Percentiles rank a stretch among this genome's conserved stretches.
Conservation (phyloP, 2,888 invertebrate genomes). For the Melangyna quadrimaculata region DNA sequence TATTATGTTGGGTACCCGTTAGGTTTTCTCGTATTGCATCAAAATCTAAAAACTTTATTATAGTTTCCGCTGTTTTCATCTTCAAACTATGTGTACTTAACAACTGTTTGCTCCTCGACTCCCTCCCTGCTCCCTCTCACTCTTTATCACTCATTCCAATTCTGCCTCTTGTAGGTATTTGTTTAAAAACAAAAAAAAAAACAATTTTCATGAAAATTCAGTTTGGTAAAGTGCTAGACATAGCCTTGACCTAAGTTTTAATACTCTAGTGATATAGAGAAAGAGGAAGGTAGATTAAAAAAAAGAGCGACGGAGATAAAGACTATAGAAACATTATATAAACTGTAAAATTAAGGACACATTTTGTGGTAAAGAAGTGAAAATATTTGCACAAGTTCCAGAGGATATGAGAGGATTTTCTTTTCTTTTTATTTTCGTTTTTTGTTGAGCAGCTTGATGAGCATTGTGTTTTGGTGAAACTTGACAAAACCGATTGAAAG, state of each 20-base stretch:
- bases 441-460: conserved; percentile 11
- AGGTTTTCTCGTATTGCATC: conserved; percentile 4
- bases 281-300: neutral
- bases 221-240: conserved; percentile 42
- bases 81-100: conserved; percentile 30
- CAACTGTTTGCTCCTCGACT: conserved; percentile 11
- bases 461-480: conserved; percentile 32
- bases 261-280: conserved; percentile 21
- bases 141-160: neutral
- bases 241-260: conserved; percentile 65
- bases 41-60: conserved; percentile 32
- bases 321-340: neutral
- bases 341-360: conserved; percentile 47
- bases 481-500: conserved; percentile 36
- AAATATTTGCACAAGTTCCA: conserved; percentile 51
- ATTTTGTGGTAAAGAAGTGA: conserved; percentile 49
- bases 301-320: neutral
- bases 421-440: neutral
- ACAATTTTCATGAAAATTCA: conserved; percentile 54
- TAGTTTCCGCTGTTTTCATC: conserved; percentile 37
- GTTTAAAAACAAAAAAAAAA: conserved; percentile 14
- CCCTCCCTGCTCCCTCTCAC: neutral
- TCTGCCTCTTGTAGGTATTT: conserved; percentile 20
- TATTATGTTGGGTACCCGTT: neutral
- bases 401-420: conserved; percentile 30